A percentile compares a stretch with the other conserved stretches of the same genome.
These are phyloP conservation scores for Pseudomyrmex gracilis DNA, from an alignment of 1,140 invertebrate species.

Conservation along the genomic window DNA sequence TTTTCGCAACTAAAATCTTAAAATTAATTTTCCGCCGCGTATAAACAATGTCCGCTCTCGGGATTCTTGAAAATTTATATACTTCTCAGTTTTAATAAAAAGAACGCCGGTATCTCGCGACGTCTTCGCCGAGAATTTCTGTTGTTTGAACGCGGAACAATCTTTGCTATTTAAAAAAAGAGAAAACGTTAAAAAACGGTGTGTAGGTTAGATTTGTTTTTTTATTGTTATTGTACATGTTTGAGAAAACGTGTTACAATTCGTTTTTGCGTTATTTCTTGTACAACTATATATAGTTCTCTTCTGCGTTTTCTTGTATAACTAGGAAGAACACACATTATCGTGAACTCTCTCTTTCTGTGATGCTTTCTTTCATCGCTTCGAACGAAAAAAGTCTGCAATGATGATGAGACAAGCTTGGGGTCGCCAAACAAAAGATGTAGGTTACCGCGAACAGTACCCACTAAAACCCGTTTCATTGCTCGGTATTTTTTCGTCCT, in stretches of 20 bases:
- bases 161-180: no score
- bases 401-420: slow-evolving; percentile 43
- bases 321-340: not conserved
- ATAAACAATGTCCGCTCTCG: no score
- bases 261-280: not conserved
- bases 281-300: not conserved
- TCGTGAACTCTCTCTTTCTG: not conserved
- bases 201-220: no score
- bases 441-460: slow-evolving; percentile 58
- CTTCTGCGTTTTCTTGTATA: not conserved
- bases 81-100: no score
- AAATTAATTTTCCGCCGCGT: not conserved
- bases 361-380: slow-evolving; percentile 4
- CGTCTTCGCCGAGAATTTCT: no score
- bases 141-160: no score
- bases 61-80: no score
- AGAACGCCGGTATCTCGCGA: no score
- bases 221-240: no score
- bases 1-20: not conserved
- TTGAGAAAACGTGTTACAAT: no score
- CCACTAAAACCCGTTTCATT: slow-evolving; percentile 15
- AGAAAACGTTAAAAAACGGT: no score
- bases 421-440: slow-evolving; percentile 44
- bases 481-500: not conserved
- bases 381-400: not conserved